A percentile compares a stretch with the other conserved stretches of the same genome.
These are phyloP conservation scores for Otocyon megalotis DNA, from an alignment of 2,113 vertebrate species.

Conservation along the genomic window DNA sequence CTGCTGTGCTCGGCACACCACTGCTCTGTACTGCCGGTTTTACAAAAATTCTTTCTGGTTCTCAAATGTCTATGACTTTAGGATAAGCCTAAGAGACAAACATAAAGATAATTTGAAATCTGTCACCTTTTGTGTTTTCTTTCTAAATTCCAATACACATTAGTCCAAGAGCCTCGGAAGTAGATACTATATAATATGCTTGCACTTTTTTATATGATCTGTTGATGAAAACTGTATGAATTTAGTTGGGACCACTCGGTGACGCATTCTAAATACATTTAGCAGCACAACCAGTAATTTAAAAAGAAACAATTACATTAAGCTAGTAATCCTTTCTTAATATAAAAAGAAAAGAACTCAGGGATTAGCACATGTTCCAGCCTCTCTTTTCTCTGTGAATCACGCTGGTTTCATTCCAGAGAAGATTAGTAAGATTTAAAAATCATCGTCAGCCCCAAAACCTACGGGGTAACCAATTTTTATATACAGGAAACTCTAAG, in stretches of 20 bases:
- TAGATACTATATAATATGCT: neutral
- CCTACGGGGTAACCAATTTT: neutral
- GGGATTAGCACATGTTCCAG: constrained; percentile 53
- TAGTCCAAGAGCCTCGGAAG: neutral
- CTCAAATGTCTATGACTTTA: neutral
- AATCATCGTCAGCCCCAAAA: neutral
- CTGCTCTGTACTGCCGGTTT: neutral
- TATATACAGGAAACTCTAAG: neutral
- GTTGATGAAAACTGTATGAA: neutral
- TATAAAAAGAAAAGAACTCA: neutral
- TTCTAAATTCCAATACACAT: neutral
- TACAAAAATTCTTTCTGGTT: neutral
- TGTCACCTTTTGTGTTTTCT: neutral
- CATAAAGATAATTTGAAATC: neutral
- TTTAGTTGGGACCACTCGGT: neutral
- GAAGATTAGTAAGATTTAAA: constrained; percentile 61
- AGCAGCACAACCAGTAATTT: neutral
- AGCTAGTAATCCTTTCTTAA: constrained; percentile 53
- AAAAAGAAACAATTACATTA: constrained; percentile 32
- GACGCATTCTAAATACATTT: neutral
- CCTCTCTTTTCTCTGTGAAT: constrained; percentile 60
- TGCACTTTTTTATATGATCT: neutral
- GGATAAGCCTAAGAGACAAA: neutral
- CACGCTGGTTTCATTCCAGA: constrained; percentile 39
- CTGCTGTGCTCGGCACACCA: no score